Evolutionary conservation across 2,888 invertebrate genomes (phyloP).

Genomic region (Cheilosia variabilis): DNA sequence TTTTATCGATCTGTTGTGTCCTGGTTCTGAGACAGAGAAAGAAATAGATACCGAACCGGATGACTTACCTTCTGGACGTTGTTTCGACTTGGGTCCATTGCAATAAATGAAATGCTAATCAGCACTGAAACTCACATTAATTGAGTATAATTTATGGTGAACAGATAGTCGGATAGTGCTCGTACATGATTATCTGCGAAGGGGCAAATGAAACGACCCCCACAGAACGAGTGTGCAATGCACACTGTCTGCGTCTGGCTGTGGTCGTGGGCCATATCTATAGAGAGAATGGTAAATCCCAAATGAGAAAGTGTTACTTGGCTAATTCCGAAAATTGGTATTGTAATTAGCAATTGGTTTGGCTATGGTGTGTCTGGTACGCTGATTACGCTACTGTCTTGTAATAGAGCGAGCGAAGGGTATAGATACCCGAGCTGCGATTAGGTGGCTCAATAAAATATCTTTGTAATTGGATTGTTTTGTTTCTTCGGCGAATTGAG

Average conservation of each 20-base stretch:
- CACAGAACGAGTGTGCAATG: not conserved
- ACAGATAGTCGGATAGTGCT: conserved; percentile 20
- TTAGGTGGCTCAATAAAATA: conserved; percentile 72
- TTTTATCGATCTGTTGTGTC: conserved; percentile 62
- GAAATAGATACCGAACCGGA: conserved; percentile 7
- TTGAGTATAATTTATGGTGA: conserved; percentile 67
- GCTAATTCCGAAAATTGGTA: conserved; percentile 74
- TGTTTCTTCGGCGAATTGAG: conserved; percentile 24
- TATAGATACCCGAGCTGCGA: conserved; percentile 18
- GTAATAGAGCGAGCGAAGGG: conserved; percentile 15
- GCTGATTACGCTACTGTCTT: conserved; percentile 35
- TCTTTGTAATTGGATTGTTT: conserved; percentile 60
- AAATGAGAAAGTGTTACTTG: conserved; percentile 72
- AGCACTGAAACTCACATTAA: conserved; percentile 68
- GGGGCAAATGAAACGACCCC: conserved; percentile 37
- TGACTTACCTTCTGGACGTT: conserved; percentile 13
- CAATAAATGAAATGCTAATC: conserved; percentile 71
- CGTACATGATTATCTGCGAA: conserved; percentile 5
- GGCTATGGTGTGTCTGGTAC: conserved; percentile 37
- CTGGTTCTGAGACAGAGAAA: conserved; percentile 18
- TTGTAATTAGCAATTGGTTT: conserved; percentile 72
- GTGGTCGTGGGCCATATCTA: not conserved
- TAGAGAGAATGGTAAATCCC: conserved; percentile 37
- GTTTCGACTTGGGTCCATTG: conserved; percentile 7
- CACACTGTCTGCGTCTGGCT: conserved; percentile 9